phyloP scores from a whole-genome alignment of 2,888 invertebrate genomes.

The Plemyria rubiginata region DNA sequence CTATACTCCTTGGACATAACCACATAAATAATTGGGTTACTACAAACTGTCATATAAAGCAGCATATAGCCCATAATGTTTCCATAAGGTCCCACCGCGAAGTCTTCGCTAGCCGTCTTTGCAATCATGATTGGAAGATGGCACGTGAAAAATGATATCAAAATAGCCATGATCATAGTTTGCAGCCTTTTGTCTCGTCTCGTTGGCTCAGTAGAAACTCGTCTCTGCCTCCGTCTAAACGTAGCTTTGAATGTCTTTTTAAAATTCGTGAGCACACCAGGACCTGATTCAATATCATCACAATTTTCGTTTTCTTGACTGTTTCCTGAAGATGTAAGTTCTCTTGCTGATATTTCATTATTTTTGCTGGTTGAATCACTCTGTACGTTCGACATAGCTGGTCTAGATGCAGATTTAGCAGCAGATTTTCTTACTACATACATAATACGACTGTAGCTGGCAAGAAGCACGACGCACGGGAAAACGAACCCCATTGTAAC shows the following conservation, averaged over 20 bases:
- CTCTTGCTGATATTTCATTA: conserved; percentile 11
- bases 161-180: conserved; percentile 33
- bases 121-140: conserved; percentile 33
- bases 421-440: conserved; percentile 32
- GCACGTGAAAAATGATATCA: conserved; percentile 31
- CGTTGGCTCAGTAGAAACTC: conserved; percentile 19
- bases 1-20: conserved; percentile 38
- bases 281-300: conserved; percentile 10
- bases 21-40: conserved; percentile 38
- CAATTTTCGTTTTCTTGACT: conserved; percentile 3
- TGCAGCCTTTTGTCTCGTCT: conserved; percentile 34
- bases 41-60: conserved; percentile 27
- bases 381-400: conserved; percentile 1
- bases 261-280: conserved; percentile 12
- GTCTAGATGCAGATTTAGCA: conserved; percentile 9
- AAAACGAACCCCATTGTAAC: conserved; percentile 23
- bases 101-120: conserved; percentile 6
- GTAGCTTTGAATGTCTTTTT: conserved; percentile 16
- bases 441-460: conserved; percentile 34
- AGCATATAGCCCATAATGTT: conserved; percentile 30
- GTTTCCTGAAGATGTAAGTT: conserved; percentile 12
- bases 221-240: conserved; percentile 13
- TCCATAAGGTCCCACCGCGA: conserved; percentile 6
- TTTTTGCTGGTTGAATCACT: conserved; percentile 12
- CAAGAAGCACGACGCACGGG: conserved; percentile 17